phyloP scores from a whole-genome alignment of 2,797 vertebrate genomes.

The Tympanoctomys barrerae region DNA sequence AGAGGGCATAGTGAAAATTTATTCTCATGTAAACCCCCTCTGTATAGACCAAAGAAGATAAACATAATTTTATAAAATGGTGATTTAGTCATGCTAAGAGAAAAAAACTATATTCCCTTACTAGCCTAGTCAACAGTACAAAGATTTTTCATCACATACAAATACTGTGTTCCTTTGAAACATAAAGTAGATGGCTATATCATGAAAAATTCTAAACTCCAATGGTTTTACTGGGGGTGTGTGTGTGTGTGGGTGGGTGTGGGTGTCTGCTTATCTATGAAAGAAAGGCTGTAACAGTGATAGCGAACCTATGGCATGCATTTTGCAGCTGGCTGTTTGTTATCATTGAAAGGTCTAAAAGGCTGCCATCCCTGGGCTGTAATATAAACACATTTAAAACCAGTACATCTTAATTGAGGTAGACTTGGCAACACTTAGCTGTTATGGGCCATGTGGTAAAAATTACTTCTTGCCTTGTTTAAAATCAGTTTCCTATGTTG shows the following conservation, averaged over 20 bases:
- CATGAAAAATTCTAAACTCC: not conserved
- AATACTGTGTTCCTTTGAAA: not conserved
- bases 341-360: not conserved
- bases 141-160: not conserved
- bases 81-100: not conserved
- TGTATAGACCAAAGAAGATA: not conserved
- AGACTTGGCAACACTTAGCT: constrained; percentile 68
- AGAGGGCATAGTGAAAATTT: not conserved
- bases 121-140: not conserved
- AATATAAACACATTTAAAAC: constrained; percentile 74
- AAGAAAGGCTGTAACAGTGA: not conserved
- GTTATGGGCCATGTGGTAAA: constrained; percentile 68
- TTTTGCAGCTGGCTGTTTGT: not conserved
- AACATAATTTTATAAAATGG: not conserved
- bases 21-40: not conserved
- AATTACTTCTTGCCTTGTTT: constrained; percentile 75
- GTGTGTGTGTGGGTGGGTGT: constrained; percentile 1
- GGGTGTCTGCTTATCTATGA: not conserved
- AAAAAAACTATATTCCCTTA: constrained; percentile 26
- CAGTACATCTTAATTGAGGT: constrained; percentile 66
- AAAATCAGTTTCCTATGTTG: constrained; percentile 77
- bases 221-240: not conserved
- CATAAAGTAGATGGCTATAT: not conserved
- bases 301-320: not conserved
- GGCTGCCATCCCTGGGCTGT: not conserved